Conservation (phyloP, 2,888 invertebrate species). For the Gordius sp. region DNA sequence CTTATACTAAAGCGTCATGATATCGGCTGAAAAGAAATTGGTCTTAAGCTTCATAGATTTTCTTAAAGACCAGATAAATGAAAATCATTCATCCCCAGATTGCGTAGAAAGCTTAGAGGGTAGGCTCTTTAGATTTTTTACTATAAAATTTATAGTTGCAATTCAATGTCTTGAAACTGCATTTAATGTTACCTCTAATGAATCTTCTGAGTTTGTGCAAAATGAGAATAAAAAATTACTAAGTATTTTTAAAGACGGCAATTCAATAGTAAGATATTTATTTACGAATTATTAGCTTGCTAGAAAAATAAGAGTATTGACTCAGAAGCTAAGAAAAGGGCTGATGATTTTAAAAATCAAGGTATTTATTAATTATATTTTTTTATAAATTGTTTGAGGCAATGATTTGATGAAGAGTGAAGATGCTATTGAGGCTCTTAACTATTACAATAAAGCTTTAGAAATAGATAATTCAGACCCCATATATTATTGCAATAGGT, state of each 20-base stretch:
- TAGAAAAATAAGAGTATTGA: neutral
- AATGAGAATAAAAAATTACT: conserved; percentile 28
- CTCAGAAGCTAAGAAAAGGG: neutral
- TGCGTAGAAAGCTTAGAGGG: conserved; percentile 4
- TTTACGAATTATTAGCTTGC: neutral
- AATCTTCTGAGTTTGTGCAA: conserved; percentile 23
- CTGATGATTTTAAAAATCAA: conserved; percentile 8
- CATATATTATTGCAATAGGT: conserved; percentile 71
- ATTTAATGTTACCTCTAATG: conserved; percentile 40
- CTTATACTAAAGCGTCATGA: too few relatives aligned
- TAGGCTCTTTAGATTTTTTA: neutral
- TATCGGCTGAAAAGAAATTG: neutral
- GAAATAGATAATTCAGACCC: conserved; percentile 58
- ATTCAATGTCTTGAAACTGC: conserved; percentile 74
- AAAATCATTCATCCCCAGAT: neutral
- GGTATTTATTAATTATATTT: conserved; percentile 10
- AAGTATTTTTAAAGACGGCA: conserved; percentile 30
- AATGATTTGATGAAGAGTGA: conserved; percentile 52
- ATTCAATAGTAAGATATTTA: neutral
- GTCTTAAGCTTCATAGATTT: conserved; percentile 12
- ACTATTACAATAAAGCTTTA: conserved; percentile 62
- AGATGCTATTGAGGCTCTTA: conserved; percentile 47
- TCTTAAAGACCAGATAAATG: neutral
- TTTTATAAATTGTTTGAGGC: conserved; percentile 34
- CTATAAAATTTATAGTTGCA: conserved; percentile 38